Evolutionary conservation across 2,888 invertebrate genomes (phyloP), one percentile per base, ranked within the genome.

Genomic region (Heteropelma amictum): DNA sequence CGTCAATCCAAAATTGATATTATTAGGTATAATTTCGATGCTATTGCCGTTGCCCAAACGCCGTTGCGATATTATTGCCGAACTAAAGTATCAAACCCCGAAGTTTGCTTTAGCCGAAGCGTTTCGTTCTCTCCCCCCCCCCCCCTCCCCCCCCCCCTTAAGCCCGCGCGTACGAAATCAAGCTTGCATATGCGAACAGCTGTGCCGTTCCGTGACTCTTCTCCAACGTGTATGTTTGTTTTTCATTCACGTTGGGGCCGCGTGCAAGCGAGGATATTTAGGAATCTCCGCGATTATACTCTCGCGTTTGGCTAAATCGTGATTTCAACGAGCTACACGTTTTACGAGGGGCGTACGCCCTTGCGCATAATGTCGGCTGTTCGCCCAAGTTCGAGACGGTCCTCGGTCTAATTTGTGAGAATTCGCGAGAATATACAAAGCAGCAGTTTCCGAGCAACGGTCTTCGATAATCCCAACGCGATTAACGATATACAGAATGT

Each of bases 181-280:
- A 60, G 12, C 21, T 33, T 45, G 45, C 28, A 60, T 58, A 58
- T 60, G 45, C 45, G 42, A 72, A 67, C 67, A 60, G 67, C 38
- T 38, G 61, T 72, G 45, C 17, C 12, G 54, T 54, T n/a, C 23
- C 40, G 61, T 28, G 26, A 14, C 30, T 45, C 60, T 69, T 74
- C 73, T 69, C 69, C 69, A 53, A n/a, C n/a, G n/a, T n/a, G n/a
- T 58, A 45, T 74, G 69, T 69, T 64, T 74, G 45, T 69, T 69
- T 58, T 45, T 69, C 40, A 51, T 33, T 23, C 49, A 17, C 35
- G 49, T 67, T 38, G 40, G 56, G 7, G 26, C 33, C n/a, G 35
- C 5, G 54, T 33, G 54, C 33, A 35, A 56, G 38, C 19, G 33
- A n/a, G 5, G 33, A 33, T 14, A 23, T 38, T 38, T 14, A 14